These are phyloP conservation scores for Rhyacophila brunnea DNA, from an alignment of 1,140 invertebrate genomes.

Conservation along the genomic window DNA sequence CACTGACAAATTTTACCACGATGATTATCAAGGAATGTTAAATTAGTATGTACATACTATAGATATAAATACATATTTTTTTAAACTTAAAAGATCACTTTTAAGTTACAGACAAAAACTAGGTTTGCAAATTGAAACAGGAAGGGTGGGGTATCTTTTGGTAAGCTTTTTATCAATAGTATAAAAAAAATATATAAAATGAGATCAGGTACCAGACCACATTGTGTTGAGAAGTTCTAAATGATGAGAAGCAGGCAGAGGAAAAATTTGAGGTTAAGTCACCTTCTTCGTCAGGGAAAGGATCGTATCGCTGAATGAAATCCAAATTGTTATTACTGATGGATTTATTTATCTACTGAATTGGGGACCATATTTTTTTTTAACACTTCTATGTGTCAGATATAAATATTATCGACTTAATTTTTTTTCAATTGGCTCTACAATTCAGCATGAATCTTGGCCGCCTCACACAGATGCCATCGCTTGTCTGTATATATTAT, in stretches of 20 bases:
- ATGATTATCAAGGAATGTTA: too few species aligned
- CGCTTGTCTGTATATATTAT: too few species aligned
- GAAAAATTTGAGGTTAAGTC: background rate
- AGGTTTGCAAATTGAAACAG: background rate
- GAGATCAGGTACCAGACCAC: constrained; percentile 20
- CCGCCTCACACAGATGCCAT: too few species aligned
- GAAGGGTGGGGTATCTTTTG: background rate
- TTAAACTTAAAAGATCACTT: background rate
- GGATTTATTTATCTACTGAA: too few species aligned
- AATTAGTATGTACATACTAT: background rate
- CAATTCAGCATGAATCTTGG: too few species aligned
- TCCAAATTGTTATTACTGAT: too few species aligned
- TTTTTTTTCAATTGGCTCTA: too few species aligned
- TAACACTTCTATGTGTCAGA: too few species aligned
- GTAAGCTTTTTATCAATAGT: background rate
- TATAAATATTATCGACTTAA: too few species aligned
- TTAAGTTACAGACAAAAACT: background rate
- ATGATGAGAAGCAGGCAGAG: constrained; percentile 2
- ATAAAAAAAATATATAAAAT: constrained; percentile 12
- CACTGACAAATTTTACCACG: too few species aligned
- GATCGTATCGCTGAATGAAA: background rate
- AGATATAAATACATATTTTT: background rate
- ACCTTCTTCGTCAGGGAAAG: background rate
- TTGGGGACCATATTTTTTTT: too few species aligned
- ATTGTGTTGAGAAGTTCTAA: constrained; percentile 18